Base-by-base conservation (phyloP, 2,797 vertebrate species). In the Iguana delicatissima region DNA sequence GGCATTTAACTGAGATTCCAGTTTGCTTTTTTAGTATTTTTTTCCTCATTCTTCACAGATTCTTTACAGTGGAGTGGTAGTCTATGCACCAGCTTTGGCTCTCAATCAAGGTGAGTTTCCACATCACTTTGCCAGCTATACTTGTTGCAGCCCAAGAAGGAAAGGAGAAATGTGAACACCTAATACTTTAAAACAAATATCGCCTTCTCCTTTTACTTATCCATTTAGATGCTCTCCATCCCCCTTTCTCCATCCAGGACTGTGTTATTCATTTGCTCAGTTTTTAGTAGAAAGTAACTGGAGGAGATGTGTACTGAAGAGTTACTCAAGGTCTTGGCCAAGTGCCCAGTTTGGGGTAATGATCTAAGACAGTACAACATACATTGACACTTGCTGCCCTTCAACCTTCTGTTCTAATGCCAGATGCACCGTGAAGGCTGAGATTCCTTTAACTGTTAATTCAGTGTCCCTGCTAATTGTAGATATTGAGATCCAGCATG, bases 81-180 rank as follows among this genome's bases (percentile, higher is more conserved):
- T 98, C 20, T 98, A 98, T 29, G 98, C 98, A 22, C 98, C 98
- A 3, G 98, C 98, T 2, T 91, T 98, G 91, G 98, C 98, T 5
- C 98, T 98, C 74, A 98, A 98, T 92, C 98, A 98, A 97, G 98
- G 98, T 98, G 95, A 96, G 96, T 91, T 84, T 80, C 38, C 52
- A 52, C 14, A 6, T 0, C 18, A 59, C 57, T 83, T 79, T 22
- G 7, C 38, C 67, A 91, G 74, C 86, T 6, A 93, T 20, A 1
- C 50, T 13, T 32, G 3, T 1, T n/a, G 79, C 26, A 72, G 76
- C 42, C 2, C 46, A 87, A 82, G 22, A 0, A 79, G 4, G 0
- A 8, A 38, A 89, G 88, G 62, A 0, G n/a, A 22, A 83, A 55
- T 6, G 3, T 14, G 1, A 38, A 38, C 62, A 81, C 13, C 26